These are phyloP conservation scores for Arctopsyche grandis DNA, from an alignment of 1,140 invertebrate genomes.

Conservation along the genomic window DNA sequence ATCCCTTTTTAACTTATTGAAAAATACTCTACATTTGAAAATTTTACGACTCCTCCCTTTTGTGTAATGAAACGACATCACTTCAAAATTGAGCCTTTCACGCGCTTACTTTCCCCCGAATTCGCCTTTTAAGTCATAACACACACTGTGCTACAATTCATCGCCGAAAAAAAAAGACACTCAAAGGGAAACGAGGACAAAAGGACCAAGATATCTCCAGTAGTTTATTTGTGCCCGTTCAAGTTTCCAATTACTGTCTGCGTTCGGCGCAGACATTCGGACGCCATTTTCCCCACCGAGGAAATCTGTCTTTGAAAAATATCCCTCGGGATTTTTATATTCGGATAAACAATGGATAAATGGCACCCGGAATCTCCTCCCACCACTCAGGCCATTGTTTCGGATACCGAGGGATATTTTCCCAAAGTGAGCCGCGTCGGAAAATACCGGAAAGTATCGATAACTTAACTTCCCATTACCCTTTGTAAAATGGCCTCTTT, in stretches of 20 bases:
- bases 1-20: too few species aligned
- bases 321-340: neutral
- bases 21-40: too few species aligned
- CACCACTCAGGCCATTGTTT: neutral
- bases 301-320: neutral
- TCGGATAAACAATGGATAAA: neutral
- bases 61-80: too few species aligned
- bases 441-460: neutral
- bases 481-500: neutral
- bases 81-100: too few species aligned
- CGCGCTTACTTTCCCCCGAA: too few species aligned
- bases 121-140: too few species aligned
- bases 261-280: conserved; percentile 11
- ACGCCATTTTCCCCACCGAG: neutral
- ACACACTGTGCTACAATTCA: neutral
- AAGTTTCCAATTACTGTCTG: conserved; percentile 18
- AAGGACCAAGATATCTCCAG: conserved; percentile 5
- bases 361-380: neutral
- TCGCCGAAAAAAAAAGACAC: neutral
- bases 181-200: neutral
- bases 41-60: too few species aligned
- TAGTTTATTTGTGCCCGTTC: conserved; percentile 13
- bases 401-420: neutral
- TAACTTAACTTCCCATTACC: neutral
- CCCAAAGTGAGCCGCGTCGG: neutral